Evolutionary conservation across 1,140 invertebrate genomes (phyloP).

Genomic region (Ruditapes philippinarum): DNA sequence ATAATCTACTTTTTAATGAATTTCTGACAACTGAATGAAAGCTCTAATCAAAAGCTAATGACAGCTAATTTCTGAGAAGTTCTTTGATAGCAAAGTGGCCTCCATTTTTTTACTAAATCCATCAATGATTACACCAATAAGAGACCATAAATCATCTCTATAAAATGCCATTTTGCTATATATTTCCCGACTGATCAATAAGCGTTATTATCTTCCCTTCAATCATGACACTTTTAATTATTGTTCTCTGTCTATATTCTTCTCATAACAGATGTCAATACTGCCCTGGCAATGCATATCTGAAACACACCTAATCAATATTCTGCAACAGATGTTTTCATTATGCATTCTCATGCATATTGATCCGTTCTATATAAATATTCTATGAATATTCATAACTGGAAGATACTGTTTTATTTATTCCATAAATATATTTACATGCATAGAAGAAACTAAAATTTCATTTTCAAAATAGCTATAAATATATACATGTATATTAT

Average conservation of each 20-base stretch:
- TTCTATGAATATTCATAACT: constrained; percentile 20
- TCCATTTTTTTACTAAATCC: too few relatives aligned
- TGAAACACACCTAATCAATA: not conserved
- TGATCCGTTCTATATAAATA: not conserved
- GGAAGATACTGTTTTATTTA: not conserved
- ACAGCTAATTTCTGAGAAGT: too few relatives aligned
- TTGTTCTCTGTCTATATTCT: constrained; percentile 13
- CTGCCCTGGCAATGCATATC: constrained; percentile 24
- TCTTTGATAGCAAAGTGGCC: too few relatives aligned
- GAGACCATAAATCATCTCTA: not conserved
- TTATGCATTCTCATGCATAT: not conserved
- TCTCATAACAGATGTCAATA: constrained; percentile 16
- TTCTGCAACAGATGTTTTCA: constrained; percentile 19
- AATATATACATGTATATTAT: too few relatives aligned
- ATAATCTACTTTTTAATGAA: too few relatives aligned
- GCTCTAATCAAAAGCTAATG: too few relatives aligned
- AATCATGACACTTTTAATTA: constrained; percentile 48
- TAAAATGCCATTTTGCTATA: not conserved
- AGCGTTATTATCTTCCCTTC: not conserved
- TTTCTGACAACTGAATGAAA: too few relatives aligned
- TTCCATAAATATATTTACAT: too few relatives aligned
- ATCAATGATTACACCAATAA: too few relatives aligned
- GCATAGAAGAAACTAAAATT: too few relatives aligned
- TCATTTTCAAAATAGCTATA: too few relatives aligned
- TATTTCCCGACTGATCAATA: constrained; percentile 19